Conservation (phyloP, 2,888 invertebrate species). For the Tipula helvola region DNA sequence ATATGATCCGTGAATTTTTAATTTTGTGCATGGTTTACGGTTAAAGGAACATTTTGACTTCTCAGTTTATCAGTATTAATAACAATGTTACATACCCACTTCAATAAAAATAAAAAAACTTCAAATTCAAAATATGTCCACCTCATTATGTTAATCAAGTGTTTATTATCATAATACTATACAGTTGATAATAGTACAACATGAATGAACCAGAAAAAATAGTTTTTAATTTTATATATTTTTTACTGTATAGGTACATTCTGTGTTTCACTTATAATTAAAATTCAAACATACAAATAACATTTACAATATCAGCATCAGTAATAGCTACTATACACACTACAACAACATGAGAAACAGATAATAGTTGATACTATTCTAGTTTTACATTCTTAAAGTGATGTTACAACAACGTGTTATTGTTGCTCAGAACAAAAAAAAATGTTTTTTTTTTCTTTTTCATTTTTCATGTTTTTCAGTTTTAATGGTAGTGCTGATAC, state of each 20-base stretch:
- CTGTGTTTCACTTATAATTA: background rate
- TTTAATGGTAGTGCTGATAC: background rate
- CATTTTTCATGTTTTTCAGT: background rate
- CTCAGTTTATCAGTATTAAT: background rate
- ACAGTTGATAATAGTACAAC: background rate
- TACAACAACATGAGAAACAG: background rate
- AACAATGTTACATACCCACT: background rate
- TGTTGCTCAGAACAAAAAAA: background rate
- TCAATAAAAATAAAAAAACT: background rate
- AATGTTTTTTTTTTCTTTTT: background rate
- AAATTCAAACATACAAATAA: background rate
- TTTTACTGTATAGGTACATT: background rate
- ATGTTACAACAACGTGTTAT: background rate
- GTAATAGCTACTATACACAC: background rate
- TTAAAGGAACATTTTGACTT: too few relatives aligned
- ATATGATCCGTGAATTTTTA: too few relatives aligned
- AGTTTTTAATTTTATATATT: background rate
- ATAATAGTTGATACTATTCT: background rate
- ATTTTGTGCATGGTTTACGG: too few relatives aligned
- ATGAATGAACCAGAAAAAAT: background rate
- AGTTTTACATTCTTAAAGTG: background rate
- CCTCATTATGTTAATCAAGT: background rate
- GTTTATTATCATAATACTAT: background rate
- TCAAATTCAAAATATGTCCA: background rate
- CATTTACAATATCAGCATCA: background rate